A percentile compares a stretch with the other conserved stretches of the same genome.
Conservation (phyloP, 2,113 vertebrate genomes). For the Hippolais icterina region DNA sequence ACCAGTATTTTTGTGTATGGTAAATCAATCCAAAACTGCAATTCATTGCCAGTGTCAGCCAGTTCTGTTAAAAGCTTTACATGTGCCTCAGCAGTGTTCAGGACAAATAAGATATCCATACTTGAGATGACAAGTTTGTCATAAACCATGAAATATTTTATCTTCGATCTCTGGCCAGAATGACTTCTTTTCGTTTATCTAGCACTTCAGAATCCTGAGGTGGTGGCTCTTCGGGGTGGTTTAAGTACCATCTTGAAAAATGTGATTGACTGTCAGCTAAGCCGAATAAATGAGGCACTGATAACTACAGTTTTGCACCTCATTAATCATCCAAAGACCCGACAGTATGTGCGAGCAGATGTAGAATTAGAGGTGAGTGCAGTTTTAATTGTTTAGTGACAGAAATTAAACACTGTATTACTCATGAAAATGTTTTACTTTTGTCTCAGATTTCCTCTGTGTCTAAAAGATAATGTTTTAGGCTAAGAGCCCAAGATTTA, state of each 20-base stretch:
- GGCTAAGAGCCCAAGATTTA: background rate
- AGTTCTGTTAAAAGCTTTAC: background rate
- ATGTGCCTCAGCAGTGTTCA: background rate
- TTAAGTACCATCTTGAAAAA: slow-evolving; percentile 96
- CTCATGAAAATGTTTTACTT: background rate
- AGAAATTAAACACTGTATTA: background rate
- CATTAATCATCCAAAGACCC: slow-evolving; percentile 96
- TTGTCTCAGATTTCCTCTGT: background rate
- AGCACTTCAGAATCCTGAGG: slow-evolving; percentile 97
- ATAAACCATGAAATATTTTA: background rate
- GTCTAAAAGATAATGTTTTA: background rate
- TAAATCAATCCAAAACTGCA: background rate
- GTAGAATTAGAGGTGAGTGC: slow-evolving; percentile 92
- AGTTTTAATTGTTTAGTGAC: background rate
- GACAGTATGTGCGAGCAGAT: slow-evolving; percentile 92
- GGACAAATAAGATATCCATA: background rate
- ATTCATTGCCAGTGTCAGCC: background rate
- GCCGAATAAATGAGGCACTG: slow-evolving; percentile 96
- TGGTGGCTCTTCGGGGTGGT: slow-evolving; percentile 93
- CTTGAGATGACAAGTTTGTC: background rate
- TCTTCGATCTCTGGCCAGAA: background rate
- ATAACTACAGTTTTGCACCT: slow-evolving; percentile 97
- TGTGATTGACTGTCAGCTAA: slow-evolving; percentile 97
- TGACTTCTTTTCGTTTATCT: background rate
- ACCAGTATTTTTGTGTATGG: background rate